Evolutionary conservation across 1,140 invertebrate genomes (phyloP).

Genomic region (Marisa cornuarietis): DNA sequence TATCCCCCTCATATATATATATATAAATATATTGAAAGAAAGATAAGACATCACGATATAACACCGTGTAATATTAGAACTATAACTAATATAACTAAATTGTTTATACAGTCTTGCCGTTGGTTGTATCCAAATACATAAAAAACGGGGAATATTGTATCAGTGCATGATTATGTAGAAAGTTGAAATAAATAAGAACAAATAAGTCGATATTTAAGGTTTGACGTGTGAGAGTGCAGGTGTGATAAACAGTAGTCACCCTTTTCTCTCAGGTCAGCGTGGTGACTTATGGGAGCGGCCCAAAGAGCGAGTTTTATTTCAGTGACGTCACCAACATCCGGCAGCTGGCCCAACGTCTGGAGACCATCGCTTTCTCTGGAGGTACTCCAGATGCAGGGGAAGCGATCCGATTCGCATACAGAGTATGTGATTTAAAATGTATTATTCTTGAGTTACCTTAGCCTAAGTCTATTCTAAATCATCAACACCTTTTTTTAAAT

Average conservation of each 20-base stretch:
- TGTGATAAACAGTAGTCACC: too few species aligned
- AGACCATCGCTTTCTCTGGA: slow-evolving; percentile 36
- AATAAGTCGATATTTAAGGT: too few species aligned
- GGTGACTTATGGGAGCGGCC: slow-evolving; percentile 36
- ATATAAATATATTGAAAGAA: neutral
- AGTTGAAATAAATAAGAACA: too few species aligned
- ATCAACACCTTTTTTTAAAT: neutral
- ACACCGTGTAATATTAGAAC: too few species aligned
- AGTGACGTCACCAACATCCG: slow-evolving; percentile 34
- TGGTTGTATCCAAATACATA: too few species aligned
- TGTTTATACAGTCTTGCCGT: too few species aligned
- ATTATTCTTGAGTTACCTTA: neutral
- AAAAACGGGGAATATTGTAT: too few species aligned
- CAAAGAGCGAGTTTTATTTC: slow-evolving; percentile 48
- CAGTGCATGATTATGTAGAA: too few species aligned
- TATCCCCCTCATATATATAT: too few species aligned
- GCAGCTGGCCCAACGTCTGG: slow-evolving; percentile 36
- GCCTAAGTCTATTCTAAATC: neutral
- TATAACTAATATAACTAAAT: too few species aligned
- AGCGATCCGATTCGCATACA: slow-evolving; percentile 40
- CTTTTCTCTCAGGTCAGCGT: slow-evolving; percentile 14
- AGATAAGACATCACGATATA: neutral
- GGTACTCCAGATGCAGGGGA: slow-evolving; percentile 45
- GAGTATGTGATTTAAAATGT: neutral
- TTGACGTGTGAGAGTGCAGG: too few species aligned